Conservation (phyloP, 2,797 vertebrate genomes). For the Neopelma chrysocephalum region DNA sequence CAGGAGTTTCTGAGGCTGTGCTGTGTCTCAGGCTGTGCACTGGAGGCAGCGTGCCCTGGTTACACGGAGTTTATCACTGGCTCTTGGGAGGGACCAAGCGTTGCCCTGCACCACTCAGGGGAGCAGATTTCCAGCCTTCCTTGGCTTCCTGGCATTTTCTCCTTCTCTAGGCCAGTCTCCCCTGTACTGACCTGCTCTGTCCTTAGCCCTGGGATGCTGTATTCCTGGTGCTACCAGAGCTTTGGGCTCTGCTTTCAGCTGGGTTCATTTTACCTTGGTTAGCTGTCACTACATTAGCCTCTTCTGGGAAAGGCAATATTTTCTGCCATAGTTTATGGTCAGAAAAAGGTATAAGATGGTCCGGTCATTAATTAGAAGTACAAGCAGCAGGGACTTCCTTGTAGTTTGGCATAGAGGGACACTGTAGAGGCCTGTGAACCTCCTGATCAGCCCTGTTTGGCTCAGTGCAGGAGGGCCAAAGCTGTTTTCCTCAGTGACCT, state of each 20-base stretch:
- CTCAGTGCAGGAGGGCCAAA: background rate
- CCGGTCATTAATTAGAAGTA: too few relatives aligned
- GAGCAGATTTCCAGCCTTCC: background rate
- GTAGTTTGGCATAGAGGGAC: background rate
- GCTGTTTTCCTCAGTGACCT: background rate
- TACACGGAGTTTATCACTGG: accelerated
- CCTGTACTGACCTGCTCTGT: background rate
- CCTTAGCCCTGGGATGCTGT: background rate
- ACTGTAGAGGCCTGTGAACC: background rate
- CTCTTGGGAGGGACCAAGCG: background rate
- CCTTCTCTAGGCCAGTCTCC: background rate
- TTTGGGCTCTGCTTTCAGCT: background rate
- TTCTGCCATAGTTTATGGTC: background rate
- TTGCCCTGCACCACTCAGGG: accelerated
- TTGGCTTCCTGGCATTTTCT: background rate
- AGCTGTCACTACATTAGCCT: accelerated
- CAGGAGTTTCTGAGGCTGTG: background rate
- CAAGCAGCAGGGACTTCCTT: background rate
- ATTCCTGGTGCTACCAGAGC: background rate
- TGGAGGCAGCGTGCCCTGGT: background rate
- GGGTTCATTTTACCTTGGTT: accelerated
- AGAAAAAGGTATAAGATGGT: background rate
- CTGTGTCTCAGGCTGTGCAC: background rate
- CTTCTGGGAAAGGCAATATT: background rate
- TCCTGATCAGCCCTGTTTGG: background rate